Evolutionary conservation across 2,797 vertebrate genomes (phyloP).

Genomic region (Trachurus trachurus): DNA sequence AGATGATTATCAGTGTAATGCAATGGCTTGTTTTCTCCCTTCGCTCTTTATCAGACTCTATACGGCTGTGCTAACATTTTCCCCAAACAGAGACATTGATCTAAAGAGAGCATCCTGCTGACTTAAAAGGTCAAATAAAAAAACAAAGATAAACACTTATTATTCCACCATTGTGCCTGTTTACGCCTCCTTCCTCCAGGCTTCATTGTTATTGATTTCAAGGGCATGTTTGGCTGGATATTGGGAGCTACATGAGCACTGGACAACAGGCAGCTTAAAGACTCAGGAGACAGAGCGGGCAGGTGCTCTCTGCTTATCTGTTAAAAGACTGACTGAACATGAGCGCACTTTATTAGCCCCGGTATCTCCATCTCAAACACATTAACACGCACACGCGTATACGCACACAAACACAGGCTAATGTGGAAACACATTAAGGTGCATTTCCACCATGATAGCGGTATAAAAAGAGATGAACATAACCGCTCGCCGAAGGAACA

Average conservation of each 20-base stretch:
- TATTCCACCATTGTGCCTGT: background rate
- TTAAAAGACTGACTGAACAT: slow-evolving; percentile 49
- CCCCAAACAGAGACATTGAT: background rate
- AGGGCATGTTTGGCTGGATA: slow-evolving; percentile 36
- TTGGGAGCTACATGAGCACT: slow-evolving; percentile 41
- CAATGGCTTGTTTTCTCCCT: background rate
- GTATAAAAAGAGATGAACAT: slow-evolving; percentile 34
- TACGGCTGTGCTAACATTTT: background rate
- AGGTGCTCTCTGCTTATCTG: slow-evolving; percentile 18
- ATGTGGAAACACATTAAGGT: slow-evolving; percentile 53
- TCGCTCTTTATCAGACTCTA: background rate
- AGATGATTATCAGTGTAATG: background rate
- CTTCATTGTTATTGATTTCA: slow-evolving; percentile 34
- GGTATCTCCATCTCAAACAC: slow-evolving; percentile 36
- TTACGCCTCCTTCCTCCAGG: background rate
- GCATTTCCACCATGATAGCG: slow-evolving; percentile 20
- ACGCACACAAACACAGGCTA: slow-evolving; percentile 16
- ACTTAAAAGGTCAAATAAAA: slow-evolving; percentile 26
- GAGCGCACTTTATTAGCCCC: slow-evolving; percentile 51
- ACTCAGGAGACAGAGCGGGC: slow-evolving; percentile 21
- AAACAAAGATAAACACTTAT: slow-evolving; percentile 6
- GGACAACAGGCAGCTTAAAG: slow-evolving; percentile 27
- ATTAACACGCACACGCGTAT: slow-evolving; percentile 35
- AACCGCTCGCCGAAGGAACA: background rate
- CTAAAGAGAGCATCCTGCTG: background rate